phyloP scores from a whole-genome alignment of 2,888 invertebrate genomes.

The Drepana falcataria region DNA sequence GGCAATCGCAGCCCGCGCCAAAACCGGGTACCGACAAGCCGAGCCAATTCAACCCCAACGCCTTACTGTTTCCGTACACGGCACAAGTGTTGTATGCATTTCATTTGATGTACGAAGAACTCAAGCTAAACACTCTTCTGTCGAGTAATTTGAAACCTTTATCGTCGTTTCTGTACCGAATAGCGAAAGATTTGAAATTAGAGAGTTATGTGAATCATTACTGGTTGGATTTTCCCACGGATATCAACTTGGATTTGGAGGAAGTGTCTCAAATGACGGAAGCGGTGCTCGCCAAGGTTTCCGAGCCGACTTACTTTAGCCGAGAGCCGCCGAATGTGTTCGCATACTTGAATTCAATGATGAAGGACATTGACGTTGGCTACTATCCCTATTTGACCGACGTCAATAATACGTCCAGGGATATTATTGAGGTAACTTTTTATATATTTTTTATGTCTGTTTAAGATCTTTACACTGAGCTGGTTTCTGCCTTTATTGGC shows the following conservation, averaged over 20 bases:
- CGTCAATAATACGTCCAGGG: slow-evolving; percentile 85
- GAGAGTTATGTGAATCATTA: slow-evolving; percentile 87
- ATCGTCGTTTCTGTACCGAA: slow-evolving; percentile 84
- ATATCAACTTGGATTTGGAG: slow-evolving; percentile 64
- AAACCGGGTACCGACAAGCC: slow-evolving; percentile 36
- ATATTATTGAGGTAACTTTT: slow-evolving; percentile 84
- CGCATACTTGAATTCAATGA: slow-evolving; percentile 82
- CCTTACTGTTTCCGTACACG: slow-evolving; percentile 85
- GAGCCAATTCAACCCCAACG: slow-evolving; percentile 79
- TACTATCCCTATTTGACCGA: slow-evolving; percentile 86
- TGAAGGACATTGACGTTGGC: slow-evolving; percentile 72
- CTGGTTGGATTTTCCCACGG: slow-evolving; percentile 88
- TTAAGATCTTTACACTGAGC: background rate
- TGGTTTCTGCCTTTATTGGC: too few species aligned
- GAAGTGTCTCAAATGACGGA: slow-evolving; percentile 76
- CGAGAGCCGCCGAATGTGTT: slow-evolving; percentile 84
- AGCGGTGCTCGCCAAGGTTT: slow-evolving; percentile 77
- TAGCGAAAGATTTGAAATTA: slow-evolving; percentile 87
- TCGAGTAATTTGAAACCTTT: slow-evolving; percentile 83
- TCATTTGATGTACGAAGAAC: slow-evolving; percentile 94
- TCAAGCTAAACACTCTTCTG: slow-evolving; percentile 87
- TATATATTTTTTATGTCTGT: background rate
- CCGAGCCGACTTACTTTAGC: slow-evolving; percentile 80
- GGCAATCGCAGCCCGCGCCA: too few species aligned
- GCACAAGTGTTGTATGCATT: slow-evolving; percentile 87